phyloP scores from a whole-genome alignment of 2,797 vertebrate genomes.

The Phataginus tetradactyla region DNA sequence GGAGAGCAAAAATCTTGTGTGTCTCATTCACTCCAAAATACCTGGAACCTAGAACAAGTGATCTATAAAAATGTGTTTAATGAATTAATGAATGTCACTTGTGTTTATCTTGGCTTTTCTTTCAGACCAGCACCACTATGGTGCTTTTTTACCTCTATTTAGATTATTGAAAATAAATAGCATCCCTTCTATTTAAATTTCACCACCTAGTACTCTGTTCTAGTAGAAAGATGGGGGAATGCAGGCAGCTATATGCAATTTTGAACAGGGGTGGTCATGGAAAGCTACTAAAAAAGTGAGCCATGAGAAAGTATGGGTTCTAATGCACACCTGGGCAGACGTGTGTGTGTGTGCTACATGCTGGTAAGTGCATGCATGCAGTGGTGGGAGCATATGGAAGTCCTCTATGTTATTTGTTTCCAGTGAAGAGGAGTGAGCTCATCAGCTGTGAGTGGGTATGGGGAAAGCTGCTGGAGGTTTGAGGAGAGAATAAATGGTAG shows the following conservation, averaged over 20 bases:
- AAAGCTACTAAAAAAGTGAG: neutral
- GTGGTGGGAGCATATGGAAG: accelerated
- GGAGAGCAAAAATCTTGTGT: neutral
- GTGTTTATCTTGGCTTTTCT: neutral
- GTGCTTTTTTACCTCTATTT: neutral
- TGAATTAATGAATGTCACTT: neutral
- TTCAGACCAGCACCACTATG: no score
- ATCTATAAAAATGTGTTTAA: neutral
- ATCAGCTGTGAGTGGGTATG: neutral
- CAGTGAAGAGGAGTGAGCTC: neutral
- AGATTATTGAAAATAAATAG: neutral
- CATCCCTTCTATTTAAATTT: neutral
- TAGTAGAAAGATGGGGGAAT: neutral
- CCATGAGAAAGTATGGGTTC: neutral
- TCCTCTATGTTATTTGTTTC: neutral
- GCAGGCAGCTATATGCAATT: neutral
- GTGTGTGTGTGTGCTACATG: no score
- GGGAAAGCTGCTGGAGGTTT: neutral
- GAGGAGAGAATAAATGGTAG: neutral
- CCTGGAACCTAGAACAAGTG: neutral
- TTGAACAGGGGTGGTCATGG: neutral
- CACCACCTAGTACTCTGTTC: neutral
- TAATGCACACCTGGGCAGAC: neutral
- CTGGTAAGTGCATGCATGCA: no score
- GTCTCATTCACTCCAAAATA: neutral